These are phyloP conservation scores for Philereme transversata DNA, from an alignment of 2,888 invertebrate genomes.

Conservation along the genomic window DNA sequence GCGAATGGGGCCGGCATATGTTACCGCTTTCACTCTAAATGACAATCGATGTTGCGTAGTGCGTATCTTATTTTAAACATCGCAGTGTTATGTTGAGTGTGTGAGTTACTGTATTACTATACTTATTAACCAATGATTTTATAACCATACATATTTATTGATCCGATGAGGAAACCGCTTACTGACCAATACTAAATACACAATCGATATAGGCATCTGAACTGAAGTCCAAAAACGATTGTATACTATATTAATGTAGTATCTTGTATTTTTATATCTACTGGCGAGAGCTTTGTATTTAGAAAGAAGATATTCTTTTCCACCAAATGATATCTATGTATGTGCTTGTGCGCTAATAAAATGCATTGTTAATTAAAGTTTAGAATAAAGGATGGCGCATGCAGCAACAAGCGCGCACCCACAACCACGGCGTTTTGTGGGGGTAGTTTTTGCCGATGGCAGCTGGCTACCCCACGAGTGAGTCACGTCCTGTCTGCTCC, in stretches of 20 bases:
- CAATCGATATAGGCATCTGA: not conserved
- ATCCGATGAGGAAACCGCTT: constrained; percentile 19
- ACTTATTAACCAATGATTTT: constrained; percentile 10
- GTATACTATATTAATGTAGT: no score
- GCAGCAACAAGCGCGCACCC: constrained; percentile 52
- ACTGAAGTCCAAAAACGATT: constrained; percentile 7
- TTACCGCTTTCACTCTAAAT: constrained; percentile 80
- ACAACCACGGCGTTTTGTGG: constrained; percentile 47
- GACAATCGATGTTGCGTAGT: constrained; percentile 67
- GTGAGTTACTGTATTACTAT: constrained; percentile 17
- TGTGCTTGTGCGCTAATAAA: constrained; percentile 22
- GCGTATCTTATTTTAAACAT: constrained; percentile 21
- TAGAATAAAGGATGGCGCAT: constrained; percentile 38
- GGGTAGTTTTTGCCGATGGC: constrained; percentile 80
- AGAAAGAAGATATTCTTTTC: constrained; percentile 23
- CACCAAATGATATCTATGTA: constrained; percentile 17
- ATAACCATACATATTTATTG: constrained; percentile 15
- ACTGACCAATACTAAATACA: not conserved
- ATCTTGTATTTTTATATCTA: not conserved
- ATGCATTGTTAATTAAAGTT: constrained; percentile 38
- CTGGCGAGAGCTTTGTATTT: constrained; percentile 6
- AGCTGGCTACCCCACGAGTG: constrained; percentile 81
- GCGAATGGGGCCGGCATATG: constrained; percentile 80
- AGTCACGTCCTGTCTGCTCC: constrained; percentile 80
- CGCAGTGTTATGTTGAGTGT: constrained; percentile 6